Conservation (phyloP, 2,113 vertebrate species). For the Ophthalmolycus amberensis region DNA sequence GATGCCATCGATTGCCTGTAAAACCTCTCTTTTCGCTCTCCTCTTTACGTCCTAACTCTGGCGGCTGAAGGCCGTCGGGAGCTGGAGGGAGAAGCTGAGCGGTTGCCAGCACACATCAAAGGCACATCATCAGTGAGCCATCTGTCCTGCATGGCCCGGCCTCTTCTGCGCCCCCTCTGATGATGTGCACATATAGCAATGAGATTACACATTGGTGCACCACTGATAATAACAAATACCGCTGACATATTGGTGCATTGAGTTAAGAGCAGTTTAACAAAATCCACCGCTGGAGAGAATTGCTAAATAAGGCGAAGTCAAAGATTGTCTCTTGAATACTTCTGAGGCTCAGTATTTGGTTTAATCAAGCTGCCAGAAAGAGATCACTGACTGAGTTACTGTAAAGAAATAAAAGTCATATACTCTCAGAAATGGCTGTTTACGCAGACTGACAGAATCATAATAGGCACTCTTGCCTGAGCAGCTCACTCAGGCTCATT, state of each 20-base stretch:
- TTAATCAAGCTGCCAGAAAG: slow-evolving; percentile 12
- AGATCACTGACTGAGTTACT: background rate
- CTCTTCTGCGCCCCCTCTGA: slow-evolving; percentile 17
- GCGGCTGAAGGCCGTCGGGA: slow-evolving; percentile 52
- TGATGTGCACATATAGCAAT: slow-evolving; percentile 30
- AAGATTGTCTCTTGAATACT: background rate
- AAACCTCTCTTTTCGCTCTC: slow-evolving; percentile 12
- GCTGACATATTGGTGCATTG: too few species aligned
- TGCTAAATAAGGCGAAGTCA: slow-evolving; percentile 8
- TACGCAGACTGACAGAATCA: slow-evolving; percentile 1
- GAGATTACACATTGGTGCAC: background rate
- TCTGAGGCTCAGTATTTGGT: slow-evolving; percentile 22
- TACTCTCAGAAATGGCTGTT: background rate
- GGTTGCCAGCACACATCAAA: slow-evolving; percentile 70
- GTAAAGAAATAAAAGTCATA: background rate
- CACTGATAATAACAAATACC: background rate
- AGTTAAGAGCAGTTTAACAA: background rate
- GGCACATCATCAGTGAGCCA: slow-evolving; percentile 62
- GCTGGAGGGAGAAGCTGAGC: slow-evolving; percentile 2
- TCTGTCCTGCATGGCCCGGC: slow-evolving; percentile 56
- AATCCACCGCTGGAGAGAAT: slow-evolving; percentile 19
- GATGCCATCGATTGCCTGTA: too few species aligned
- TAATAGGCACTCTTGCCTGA: background rate
- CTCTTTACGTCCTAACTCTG: slow-evolving; percentile 38
- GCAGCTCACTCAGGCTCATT: slow-evolving; percentile 9